Conservation (phyloP, 2,113 vertebrate species). For the Kryptolebias marmoratus region DNA sequence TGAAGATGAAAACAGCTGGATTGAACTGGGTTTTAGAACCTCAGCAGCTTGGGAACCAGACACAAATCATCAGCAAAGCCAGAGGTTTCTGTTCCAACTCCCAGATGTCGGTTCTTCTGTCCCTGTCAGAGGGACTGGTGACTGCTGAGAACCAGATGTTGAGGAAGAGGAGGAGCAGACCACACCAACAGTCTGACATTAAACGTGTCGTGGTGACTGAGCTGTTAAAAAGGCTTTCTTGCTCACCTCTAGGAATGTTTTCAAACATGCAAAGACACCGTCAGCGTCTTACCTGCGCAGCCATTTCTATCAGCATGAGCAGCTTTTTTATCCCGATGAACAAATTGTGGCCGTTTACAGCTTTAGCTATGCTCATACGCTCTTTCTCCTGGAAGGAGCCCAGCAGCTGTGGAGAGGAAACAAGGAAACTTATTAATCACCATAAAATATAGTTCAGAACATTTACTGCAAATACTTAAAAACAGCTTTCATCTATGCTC, state of each 20-base stretch:
- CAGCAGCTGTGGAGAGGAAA: slow-evolving; percentile 82
- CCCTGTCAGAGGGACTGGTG: slow-evolving; percentile 49
- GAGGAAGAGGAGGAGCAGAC: slow-evolving; percentile 48
- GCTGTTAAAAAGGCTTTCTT: not conserved
- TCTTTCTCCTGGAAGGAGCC: slow-evolving; percentile 93
- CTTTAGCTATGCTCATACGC: slow-evolving; percentile 85
- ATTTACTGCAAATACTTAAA: too few relatives aligned
- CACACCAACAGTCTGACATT: slow-evolving; percentile 12
- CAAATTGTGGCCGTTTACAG: slow-evolving; percentile 84
- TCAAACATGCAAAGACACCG: not conserved
- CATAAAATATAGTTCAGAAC: not conserved
- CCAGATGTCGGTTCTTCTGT: slow-evolving; percentile 54
- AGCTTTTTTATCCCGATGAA: slow-evolving; percentile 97
- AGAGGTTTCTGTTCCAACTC: slow-evolving; percentile 48
- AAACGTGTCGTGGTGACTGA: slow-evolving; percentile 11
- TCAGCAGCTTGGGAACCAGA: slow-evolving; percentile 14
- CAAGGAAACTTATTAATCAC: not conserved
- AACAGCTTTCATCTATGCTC: too few relatives aligned
- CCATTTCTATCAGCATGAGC: slow-evolving; percentile 98
- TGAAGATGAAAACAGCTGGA: not conserved
- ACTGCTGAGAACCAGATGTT: slow-evolving; percentile 58
- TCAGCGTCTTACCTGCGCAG: slow-evolving; percentile 85
- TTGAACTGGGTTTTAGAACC: not conserved
- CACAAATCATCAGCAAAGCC: slow-evolving; percentile 58
- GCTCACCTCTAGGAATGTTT: not conserved